Conservation (phyloP, 2,113 vertebrate species). For the Hucho hucho region DNA sequence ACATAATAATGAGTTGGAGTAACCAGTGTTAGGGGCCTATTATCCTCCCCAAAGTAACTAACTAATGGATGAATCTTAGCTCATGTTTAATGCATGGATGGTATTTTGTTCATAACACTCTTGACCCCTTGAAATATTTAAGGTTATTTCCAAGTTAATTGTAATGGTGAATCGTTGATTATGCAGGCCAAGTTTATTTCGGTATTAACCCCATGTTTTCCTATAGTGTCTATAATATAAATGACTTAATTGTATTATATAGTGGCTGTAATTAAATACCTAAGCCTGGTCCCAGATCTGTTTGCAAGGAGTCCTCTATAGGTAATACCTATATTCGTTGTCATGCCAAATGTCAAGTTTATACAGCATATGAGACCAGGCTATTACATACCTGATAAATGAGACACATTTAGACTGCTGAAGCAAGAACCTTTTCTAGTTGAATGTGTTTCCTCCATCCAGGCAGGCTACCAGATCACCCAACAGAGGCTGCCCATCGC, state of each 20-base stretch:
- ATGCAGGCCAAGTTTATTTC: background rate
- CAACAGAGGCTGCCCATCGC: conserved; percentile 92
- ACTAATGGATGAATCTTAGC: conserved; percentile 23
- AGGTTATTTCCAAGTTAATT: background rate
- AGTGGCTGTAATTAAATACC: too few species aligned
- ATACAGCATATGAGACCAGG: too few species aligned
- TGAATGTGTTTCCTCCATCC: conserved; percentile 29
- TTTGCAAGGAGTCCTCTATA: too few species aligned
- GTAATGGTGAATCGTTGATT: background rate
- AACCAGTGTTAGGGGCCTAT: background rate
- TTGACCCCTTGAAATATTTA: background rate
- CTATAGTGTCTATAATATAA: too few species aligned
- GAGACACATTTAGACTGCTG: too few species aligned
- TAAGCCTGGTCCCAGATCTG: too few species aligned
- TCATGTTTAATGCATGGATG: conserved; percentile 22
- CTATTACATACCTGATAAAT: too few species aligned
- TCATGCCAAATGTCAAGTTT: too few species aligned
- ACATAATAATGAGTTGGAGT: conserved; percentile 37
- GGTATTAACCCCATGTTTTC: too few species aligned
- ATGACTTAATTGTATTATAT: too few species aligned
- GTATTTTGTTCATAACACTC: background rate
- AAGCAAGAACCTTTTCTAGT: background rate
- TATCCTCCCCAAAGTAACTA: background rate
- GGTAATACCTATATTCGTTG: too few species aligned
- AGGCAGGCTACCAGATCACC: conserved; percentile 98